Evolutionary conservation across 2,797 vertebrate species (phyloP).

Genomic region (Cuculus canorus): DNA sequence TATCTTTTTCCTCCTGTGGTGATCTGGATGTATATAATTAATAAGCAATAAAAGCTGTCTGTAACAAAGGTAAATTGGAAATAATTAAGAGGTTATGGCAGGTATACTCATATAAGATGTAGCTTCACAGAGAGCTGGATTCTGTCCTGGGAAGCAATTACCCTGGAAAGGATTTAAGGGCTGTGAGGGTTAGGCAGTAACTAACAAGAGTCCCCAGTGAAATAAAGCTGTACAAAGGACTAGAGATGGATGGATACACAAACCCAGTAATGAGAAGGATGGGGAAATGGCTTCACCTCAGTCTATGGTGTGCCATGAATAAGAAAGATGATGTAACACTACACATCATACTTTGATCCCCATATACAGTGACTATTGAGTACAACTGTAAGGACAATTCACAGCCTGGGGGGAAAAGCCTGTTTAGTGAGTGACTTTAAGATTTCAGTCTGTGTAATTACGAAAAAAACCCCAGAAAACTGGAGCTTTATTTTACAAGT

Average conservation of each 20-base stretch:
- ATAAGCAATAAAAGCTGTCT: neutral
- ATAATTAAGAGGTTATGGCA: neutral
- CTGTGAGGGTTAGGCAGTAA: neutral
- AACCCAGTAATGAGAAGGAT: neutral
- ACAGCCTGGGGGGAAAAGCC: neutral
- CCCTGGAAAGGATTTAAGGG: neutral
- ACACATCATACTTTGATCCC: neutral
- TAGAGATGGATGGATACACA: neutral
- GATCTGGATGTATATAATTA: neutral
- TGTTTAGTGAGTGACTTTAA: neutral
- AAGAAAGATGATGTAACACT: neutral
- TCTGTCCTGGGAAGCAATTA: conserved; percentile 21
- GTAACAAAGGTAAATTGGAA: neutral
- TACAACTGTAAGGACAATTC: neutral
- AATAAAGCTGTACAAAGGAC: neutral
- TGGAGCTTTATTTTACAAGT: neutral
- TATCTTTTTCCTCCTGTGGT: neutral
- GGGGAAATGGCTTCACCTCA: neutral
- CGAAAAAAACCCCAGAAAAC: too few relatives aligned
- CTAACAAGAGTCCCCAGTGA: neutral
- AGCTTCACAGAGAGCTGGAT: neutral
- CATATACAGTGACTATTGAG: neutral
- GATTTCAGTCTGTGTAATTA: neutral
- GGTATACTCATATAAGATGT: neutral
- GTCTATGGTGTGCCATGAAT: neutral